Evolutionary conservation across 2,113 vertebrate genomes (phyloP).

Genomic region (Microtus oregoni): DNA sequence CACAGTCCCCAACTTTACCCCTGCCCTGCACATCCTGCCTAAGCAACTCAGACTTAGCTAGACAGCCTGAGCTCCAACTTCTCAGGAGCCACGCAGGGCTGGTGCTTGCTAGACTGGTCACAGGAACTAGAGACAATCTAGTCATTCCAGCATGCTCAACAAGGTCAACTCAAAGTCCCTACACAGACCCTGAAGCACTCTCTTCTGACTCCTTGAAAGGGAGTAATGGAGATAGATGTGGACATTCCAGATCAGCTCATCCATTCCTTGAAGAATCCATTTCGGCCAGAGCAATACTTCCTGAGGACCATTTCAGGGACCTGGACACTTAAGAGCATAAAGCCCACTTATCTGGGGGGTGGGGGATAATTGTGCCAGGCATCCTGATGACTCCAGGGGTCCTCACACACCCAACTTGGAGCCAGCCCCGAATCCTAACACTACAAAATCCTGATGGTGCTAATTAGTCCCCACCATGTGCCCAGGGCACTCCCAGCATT

Average conservation of each 20-base stretch:
- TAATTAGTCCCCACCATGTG: not conserved
- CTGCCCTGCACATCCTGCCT: not conserved
- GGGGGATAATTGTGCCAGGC: not conserved
- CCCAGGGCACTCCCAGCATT: not conserved
- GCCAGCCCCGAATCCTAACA: not conserved
- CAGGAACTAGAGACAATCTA: not conserved
- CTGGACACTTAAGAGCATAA: no score
- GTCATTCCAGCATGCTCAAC: not conserved
- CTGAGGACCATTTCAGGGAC: not conserved
- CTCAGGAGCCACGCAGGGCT: not conserved
- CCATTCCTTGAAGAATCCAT: not conserved
- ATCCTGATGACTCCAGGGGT: not conserved
- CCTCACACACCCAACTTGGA: not conserved
- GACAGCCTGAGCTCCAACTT: not conserved
- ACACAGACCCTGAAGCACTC: not conserved
- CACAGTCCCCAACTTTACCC: not conserved
- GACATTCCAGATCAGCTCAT: not conserved
- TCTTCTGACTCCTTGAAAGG: not conserved
- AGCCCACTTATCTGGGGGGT: no score
- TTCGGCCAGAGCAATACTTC: not conserved
- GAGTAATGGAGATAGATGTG: not conserved
- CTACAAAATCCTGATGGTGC: not conserved
- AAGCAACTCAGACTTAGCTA: not conserved
- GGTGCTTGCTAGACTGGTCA: not conserved
- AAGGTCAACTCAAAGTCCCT: not conserved